Conservation (phyloP, 2,797 vertebrate species). For the Menidia menidia region DNA sequence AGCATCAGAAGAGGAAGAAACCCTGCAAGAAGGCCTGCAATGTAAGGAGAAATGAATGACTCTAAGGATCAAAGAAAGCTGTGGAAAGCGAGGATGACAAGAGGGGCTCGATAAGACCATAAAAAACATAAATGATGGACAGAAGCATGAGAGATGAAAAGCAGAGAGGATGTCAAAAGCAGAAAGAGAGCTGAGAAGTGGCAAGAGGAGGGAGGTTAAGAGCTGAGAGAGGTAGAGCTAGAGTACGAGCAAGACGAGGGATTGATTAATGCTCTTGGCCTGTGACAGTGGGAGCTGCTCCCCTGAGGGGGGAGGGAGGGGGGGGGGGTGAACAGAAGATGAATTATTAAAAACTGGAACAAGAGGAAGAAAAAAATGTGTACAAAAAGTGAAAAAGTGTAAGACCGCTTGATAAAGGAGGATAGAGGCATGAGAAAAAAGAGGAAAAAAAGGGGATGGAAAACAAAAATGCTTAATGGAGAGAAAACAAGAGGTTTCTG, state of each 20-base stretch:
- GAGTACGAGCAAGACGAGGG: constrained; percentile 66
- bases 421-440: constrained; percentile 7
- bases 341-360: constrained; percentile 78
- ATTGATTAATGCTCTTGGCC: constrained; percentile 86
- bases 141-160: constrained; percentile 41
- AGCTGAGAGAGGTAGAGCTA: constrained; percentile 36
- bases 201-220: constrained; percentile 29
- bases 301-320: constrained; percentile 70
- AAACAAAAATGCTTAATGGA: constrained; percentile 41
- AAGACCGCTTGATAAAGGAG: constrained; percentile 16
- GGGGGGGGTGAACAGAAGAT: constrained; percentile 72
- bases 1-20: constrained; percentile 7
- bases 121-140: constrained; percentile 57
- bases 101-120: constrained; percentile 49
- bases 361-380: constrained; percentile 53
- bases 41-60: constrained; percentile 18
- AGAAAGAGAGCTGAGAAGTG: constrained; percentile 32
- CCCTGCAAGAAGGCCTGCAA: background rate
- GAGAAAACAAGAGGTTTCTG: constrained; percentile 56
- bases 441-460: background rate
- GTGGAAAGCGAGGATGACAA: constrained; percentile 37
- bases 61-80: constrained; percentile 44
- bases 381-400: constrained; percentile 29
- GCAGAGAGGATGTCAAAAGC: constrained; percentile 20
- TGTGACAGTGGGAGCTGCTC: constrained; percentile 83